phyloP scores from a whole-genome alignment of 1,140 invertebrate species.

The Drosophila azteca region DNA sequence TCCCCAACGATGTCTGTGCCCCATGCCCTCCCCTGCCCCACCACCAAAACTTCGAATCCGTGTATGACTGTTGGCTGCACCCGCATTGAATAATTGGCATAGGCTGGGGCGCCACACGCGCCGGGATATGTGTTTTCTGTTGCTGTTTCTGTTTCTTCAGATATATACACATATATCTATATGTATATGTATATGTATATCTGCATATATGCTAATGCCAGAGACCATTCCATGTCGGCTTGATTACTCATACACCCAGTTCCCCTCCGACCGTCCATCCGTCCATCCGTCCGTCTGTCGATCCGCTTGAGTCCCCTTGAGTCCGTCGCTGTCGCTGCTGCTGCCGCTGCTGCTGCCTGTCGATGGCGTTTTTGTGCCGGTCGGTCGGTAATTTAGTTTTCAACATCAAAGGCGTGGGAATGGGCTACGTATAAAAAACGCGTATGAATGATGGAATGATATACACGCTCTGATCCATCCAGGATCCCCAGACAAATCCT shows the following conservation, averaged over 20 bases:
- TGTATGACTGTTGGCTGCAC: slow-evolving; percentile 74
- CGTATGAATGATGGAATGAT: slow-evolving; percentile 53
- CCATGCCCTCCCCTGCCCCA: neutral
- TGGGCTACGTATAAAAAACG: slow-evolving; percentile 30
- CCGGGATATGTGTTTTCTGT: slow-evolving; percentile 46
- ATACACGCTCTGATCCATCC: slow-evolving; percentile 46
- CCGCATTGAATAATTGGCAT: slow-evolving; percentile 79
- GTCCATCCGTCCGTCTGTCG: slow-evolving; percentile 14
- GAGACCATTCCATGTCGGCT: slow-evolving; percentile 57
- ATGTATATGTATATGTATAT: slow-evolving; percentile 44
- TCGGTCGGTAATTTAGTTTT: slow-evolving; percentile 71
- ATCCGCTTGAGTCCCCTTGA: slow-evolving; percentile 13
- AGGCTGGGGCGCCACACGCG: slow-evolving; percentile 76
- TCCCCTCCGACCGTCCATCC: neutral
- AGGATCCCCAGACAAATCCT: slow-evolving; percentile 68
- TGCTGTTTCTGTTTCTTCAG: slow-evolving; percentile 25
- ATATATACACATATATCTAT: slow-evolving; percentile 34
- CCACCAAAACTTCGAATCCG: slow-evolving; percentile 17
- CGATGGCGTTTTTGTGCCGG: slow-evolving; percentile 36
- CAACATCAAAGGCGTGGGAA: slow-evolving; percentile 80
- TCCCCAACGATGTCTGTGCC: slow-evolving; percentile 29
- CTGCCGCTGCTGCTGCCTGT: slow-evolving; percentile 4
- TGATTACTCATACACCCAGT: slow-evolving; percentile 70
- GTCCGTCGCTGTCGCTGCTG: neutral
- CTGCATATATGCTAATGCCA: slow-evolving; percentile 72